These are phyloP conservation scores for Trachythela sp. DNA, from an alignment of 64 coral and sea anemone genomes.

Conservation along the genomic window DNA sequence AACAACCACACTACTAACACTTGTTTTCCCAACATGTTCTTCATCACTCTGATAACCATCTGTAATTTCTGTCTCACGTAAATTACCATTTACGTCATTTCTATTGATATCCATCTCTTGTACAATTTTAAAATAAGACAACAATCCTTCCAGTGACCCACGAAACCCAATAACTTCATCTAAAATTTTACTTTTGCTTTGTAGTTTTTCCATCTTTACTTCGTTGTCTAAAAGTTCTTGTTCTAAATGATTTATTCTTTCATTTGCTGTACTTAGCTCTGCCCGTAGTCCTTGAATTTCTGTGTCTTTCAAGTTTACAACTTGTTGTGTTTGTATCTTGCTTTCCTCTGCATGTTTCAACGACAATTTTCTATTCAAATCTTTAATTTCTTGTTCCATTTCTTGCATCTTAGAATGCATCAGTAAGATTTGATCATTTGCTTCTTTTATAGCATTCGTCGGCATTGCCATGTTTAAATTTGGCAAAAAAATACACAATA, in stretches of 20 bases:
- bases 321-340: constrained; percentile 68
- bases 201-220: constrained; percentile 20
- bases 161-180: constrained; percentile 59
- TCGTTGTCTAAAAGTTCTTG: constrained; percentile 46
- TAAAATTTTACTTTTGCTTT: constrained; percentile 60
- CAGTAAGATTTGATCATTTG: neutral
- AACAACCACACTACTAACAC: constrained; percentile 3
- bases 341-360: constrained; percentile 57
- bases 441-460: constrained; percentile 6
- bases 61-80: constrained; percentile 41
- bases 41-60: constrained; percentile 27
- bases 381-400: constrained; percentile 61
- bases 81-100: constrained; percentile 13
- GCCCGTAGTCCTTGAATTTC: constrained; percentile 52
- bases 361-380: constrained; percentile 29
- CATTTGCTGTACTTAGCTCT: constrained; percentile 19
- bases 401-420: constrained; percentile 33
- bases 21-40: neutral
- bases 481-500: neutral
- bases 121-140: constrained; percentile 53
- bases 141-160: constrained; percentile 59
- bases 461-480: neutral
- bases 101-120: constrained; percentile 37
- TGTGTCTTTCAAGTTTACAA: constrained; percentile 56
- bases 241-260: constrained; percentile 24